A percentile compares a stretch with the other conserved stretches of the same genome.
These are phyloP conservation scores for Cervus canadensis DNA, from an alignment of 2,113 vertebrate genomes.

Conservation along the genomic window DNA sequence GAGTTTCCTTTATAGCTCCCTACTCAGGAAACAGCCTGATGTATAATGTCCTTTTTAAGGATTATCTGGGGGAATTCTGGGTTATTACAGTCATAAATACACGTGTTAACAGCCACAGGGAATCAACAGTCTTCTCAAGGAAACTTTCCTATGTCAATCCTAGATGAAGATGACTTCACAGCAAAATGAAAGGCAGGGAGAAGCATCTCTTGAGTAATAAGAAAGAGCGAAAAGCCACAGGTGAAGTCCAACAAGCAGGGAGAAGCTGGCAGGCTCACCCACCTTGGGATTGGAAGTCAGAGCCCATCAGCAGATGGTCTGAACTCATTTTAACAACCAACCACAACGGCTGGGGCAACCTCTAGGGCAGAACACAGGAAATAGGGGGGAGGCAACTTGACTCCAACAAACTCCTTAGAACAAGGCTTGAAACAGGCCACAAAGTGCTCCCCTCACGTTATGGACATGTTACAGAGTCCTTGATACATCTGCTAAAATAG, in stretches of 20 bases:
- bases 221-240: not conserved
- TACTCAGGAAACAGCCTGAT: not conserved
- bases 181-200: not conserved
- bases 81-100: slow-evolving; percentile 69
- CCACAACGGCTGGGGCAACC: not conserved
- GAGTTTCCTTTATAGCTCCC: not conserved
- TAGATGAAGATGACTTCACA: slow-evolving; percentile 26
- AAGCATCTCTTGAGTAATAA: not conserved
- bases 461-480: not conserved
- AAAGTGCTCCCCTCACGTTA: not conserved
- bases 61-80: slow-evolving; percentile 14
- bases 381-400: not conserved
- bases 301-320: not conserved
- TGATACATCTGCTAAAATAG: not conserved
- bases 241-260: not conserved
- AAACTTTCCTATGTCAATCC: slow-evolving; percentile 25
- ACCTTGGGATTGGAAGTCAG: not conserved
- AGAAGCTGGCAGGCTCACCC: not conserved
- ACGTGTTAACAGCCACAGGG: slow-evolving; percentile 41
- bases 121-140: slow-evolving; percentile 30
- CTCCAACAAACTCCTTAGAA: not conserved
- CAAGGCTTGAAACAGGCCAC: not conserved
- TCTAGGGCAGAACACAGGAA: not conserved
- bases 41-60: slow-evolving; percentile 2
- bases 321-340: slow-evolving; percentile 30